These are phyloP conservation scores for Leptinotarsa defecta DNA, from an alignment of 1,140 invertebrate genomes.

Conservation along the genomic window DNA sequence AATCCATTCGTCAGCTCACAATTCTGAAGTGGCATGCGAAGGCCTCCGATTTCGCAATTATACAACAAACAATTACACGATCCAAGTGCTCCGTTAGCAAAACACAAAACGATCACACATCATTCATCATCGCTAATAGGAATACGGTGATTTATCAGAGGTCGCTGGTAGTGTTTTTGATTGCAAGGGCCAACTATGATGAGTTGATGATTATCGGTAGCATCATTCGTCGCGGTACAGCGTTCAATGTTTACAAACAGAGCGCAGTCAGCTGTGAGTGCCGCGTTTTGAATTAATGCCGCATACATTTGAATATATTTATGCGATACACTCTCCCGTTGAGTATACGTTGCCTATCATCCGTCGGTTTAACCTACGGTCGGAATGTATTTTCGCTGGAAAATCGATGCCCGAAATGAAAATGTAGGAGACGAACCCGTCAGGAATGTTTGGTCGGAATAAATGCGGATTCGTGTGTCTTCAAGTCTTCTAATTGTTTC, in stretches of 20 bases:
- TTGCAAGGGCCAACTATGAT: conserved; percentile 24
- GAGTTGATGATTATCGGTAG: conserved; percentile 32
- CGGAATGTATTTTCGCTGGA: conserved; percentile 9
- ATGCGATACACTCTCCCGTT: conserved; percentile 39
- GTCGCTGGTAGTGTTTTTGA: conserved; percentile 11
- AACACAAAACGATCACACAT: conserved; percentile 4
- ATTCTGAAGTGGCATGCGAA: conserved; percentile 4
- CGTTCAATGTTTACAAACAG: conserved; percentile 55
- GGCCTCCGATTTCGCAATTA: conserved; percentile 1
- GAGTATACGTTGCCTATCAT: conserved; percentile 32
- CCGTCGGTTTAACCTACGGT: conserved; percentile 15
- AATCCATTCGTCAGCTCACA: not conserved
- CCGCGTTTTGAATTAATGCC: conserved; percentile 67
- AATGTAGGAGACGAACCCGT: not conserved
- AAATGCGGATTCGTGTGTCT: not conserved
- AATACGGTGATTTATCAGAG: conserved; percentile 10
- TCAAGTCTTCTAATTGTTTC: too few relatives aligned
- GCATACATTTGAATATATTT: conserved; percentile 71
- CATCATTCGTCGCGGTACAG: conserved; percentile 37
- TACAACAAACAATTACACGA: not conserved
- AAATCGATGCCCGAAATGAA: conserved; percentile 20
- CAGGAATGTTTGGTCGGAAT: not conserved
- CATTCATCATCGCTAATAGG: conserved; percentile 6
- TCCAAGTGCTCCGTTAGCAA: not conserved
- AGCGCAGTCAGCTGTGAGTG: conserved; percentile 56